Percentiles rank a stretch among this genome's conserved stretches.
Conservation (phyloP, 2,888 invertebrate species). For the Iselma pallidipennis region DNA sequence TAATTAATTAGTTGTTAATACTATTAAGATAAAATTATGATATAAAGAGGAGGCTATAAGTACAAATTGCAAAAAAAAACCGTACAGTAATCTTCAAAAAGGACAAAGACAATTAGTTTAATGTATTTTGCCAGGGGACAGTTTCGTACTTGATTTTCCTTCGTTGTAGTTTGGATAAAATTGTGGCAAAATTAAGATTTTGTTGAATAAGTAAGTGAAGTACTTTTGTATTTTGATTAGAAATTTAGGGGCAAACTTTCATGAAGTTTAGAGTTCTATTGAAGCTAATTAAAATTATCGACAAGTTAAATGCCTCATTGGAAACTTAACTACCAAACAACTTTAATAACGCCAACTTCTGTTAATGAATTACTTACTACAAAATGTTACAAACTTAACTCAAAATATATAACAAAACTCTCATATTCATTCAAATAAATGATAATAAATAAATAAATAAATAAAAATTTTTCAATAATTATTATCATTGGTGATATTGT, state of each 20-base stretch:
- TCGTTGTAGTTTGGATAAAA: background rate
- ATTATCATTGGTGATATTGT: background rate
- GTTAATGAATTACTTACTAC: slow-evolving; percentile 24
- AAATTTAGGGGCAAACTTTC: slow-evolving; percentile 20
- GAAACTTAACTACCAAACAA: slow-evolving; percentile 26
- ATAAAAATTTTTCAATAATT: background rate
- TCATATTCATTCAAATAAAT: background rate
- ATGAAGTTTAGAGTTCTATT: slow-evolving; percentile 19
- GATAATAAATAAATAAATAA: background rate
- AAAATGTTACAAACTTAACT: slow-evolving; percentile 22
- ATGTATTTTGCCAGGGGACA: background rate
- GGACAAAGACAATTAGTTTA: no score
- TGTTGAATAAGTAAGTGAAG: slow-evolving; percentile 3
- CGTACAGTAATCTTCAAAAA: no score
- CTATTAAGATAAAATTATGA: no score
- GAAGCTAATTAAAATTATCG: slow-evolving; percentile 32
- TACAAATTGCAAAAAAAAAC: no score
- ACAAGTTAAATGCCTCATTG: slow-evolving; percentile 31
- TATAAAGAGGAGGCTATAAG: no score
- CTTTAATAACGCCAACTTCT: slow-evolving; percentile 24
- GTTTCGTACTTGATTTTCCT: background rate
- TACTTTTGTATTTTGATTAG: slow-evolving; percentile 23
- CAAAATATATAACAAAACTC: slow-evolving; percentile 5
- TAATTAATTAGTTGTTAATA: no score
- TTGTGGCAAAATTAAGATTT: background rate